A percentile compares a stretch with the other conserved stretches of the same genome.
Conservation (phyloP, 2,888 invertebrate genomes). For the Alloplasta piceator region DNA sequence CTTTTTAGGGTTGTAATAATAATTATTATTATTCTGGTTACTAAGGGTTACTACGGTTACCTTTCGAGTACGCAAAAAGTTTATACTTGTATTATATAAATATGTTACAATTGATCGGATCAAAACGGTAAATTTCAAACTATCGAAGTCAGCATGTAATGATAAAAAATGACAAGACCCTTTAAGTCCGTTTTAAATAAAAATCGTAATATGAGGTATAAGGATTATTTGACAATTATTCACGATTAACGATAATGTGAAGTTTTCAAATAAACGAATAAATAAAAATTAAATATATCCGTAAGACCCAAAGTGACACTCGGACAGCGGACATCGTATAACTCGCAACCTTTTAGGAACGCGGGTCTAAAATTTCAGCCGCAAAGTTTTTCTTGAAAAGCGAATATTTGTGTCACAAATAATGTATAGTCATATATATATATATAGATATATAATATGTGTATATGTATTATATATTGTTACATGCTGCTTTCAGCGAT, state of each 20-base stretch:
- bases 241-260: constrained; percentile 23
- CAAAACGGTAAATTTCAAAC: constrained; percentile 34
- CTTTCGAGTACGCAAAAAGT: constrained; percentile 46
- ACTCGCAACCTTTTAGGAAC: constrained; percentile 46
- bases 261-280: constrained; percentile 35
- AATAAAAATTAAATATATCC: constrained; percentile 29
- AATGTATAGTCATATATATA: no score
- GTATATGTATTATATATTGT: no score
- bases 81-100: constrained; percentile 48
- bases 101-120: constrained; percentile 32
- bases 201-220: constrained; percentile 38
- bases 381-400: constrained; percentile 50
- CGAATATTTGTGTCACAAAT: constrained; percentile 63
- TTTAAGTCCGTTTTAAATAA: no score
- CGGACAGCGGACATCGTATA: no score
- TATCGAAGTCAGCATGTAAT: no score
- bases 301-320: constrained; percentile 36
- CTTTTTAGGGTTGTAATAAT: constrained; percentile 33
- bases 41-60: no score
- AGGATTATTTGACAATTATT: no score
- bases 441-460: no score
- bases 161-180: no score
- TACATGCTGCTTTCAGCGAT: no score
- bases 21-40: constrained; percentile 41
- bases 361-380: constrained; percentile 42